Evolutionary conservation across 2,888 invertebrate species (phyloP).

Genomic region (Hyles lineata): DNA sequence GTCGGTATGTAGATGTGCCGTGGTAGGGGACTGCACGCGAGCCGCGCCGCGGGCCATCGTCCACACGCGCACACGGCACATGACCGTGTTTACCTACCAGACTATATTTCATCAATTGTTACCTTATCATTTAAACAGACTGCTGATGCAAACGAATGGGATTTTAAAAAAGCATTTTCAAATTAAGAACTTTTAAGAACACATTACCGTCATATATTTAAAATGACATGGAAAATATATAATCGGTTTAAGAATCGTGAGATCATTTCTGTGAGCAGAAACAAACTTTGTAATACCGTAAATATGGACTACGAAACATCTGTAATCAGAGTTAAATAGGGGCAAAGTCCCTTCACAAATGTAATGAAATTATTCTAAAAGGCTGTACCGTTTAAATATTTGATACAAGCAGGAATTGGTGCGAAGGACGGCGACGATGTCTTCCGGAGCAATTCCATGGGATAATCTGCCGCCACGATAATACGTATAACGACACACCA

Average conservation of each 20-base stretch:
- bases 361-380: constrained; percentile 20
- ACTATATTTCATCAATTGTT: not conserved
- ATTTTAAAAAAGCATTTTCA: not conserved
- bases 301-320: not conserved
- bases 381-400: constrained; percentile 14
- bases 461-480: constrained; percentile 70
- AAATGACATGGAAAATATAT: too few species aligned
- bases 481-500: constrained; percentile 59
- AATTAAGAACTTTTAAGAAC: too few species aligned
- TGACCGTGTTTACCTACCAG: constrained; percentile 3
- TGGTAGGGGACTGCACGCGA: constrained; percentile 51
- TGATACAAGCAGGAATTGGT: constrained; percentile 14
- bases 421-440: constrained; percentile 16
- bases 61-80: not conserved
- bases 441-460: constrained; percentile 21
- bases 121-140: not conserved
- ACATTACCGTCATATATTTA: too few species aligned
- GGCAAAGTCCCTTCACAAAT: constrained; percentile 1
- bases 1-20: constrained; percentile 54
- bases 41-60: constrained; percentile 52
- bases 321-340: not conserved
- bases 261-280: not conserved
- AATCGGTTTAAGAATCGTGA: too few species aligned
- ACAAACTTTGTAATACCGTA: not conserved
- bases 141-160: not conserved